phyloP scores from a whole-genome alignment of 2,888 invertebrate species.

The Pyralis farinalis region DNA sequence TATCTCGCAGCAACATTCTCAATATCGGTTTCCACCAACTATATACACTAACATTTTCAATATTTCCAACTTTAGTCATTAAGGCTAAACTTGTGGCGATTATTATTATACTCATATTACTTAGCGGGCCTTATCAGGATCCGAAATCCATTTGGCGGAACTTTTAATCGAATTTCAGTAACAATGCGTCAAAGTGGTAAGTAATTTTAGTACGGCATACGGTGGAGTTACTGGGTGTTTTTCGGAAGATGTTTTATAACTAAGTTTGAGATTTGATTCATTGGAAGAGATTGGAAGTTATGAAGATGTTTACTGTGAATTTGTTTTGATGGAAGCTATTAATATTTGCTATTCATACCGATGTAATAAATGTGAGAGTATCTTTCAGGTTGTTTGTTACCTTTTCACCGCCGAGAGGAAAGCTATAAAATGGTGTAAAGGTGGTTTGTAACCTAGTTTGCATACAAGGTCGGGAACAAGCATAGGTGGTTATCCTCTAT shows the following conservation, averaged over 20 bases:
- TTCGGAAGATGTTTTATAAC: background rate
- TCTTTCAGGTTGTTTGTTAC: no score
- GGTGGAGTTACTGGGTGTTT: constrained; percentile 2
- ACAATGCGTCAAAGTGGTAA: constrained; percentile 24
- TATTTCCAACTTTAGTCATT: constrained; percentile 18
- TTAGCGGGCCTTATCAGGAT: constrained; percentile 22
- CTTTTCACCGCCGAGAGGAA: no score
- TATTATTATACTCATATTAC: constrained; percentile 19
- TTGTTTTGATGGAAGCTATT: no score
- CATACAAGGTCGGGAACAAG: no score
- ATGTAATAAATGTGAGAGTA: no score
- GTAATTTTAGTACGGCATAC: constrained; percentile 19
- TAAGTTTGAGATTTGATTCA: background rate
- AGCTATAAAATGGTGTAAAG: no score
- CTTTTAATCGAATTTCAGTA: constrained; percentile 48
- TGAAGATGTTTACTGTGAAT: no score
- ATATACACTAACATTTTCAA: constrained; percentile 11
- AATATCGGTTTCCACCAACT: background rate
- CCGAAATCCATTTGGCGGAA: constrained; percentile 43
- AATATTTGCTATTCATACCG: no score
- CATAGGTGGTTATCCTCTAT: no score
- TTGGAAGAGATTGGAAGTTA: no score
- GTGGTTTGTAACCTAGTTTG: no score
- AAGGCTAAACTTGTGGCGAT: constrained; percentile 14
- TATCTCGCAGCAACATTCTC: constrained; percentile 8